Evolutionary conservation across 2,888 invertebrate genomes (phyloP), one percentile per base, ranked within the genome.

Genomic region (Orthosia incerta): DNA sequence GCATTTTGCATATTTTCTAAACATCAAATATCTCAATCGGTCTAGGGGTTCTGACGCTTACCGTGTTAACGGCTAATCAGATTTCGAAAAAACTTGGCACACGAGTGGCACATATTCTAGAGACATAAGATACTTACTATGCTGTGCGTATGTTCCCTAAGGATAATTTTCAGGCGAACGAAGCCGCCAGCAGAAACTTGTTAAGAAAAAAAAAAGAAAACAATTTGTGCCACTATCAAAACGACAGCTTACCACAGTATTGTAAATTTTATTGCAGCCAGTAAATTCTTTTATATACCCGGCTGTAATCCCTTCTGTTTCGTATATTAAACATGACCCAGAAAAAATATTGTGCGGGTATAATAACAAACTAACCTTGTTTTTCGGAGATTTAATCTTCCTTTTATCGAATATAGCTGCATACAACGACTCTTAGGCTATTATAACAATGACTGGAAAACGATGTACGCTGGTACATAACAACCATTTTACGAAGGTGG

Each of bases 231-330:
- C 15, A 20, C 45, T n/a, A 23, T 18, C 11, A 50, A 48, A 50
- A 56, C 12, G 3, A 64, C 48, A 65, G n/a, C 45, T n/a, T 57
- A n/a, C 39, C 16, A 48, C n/a, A 13, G 16, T n/a, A 48, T 4
- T 23, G 48, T 39, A 16, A 76, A 77, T 63, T 48, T 57, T 71
- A 76, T 78, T 56, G 65, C 51, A 50, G 48, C 18, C 63, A 71
- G 26, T 78, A 77, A 71, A 77, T 62, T 48, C 20, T 12, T 48
- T 62, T 48, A 39, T 57, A 46, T n/a, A 26, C 23, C 23, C 31
- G 1, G 18, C 20, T 46, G 31, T 64, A 76, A 51, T 46, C 13
- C 15, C 23, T 71, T 65, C 20, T 55, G 23, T 39, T 23, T 11
- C 63, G 45, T 55, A 45, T 70, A 70, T 48, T 60, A 65, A 63